Evolutionary conservation across 2,797 vertebrate species (phyloP).

Genomic region (Phrynocephalus forsythii): DNA sequence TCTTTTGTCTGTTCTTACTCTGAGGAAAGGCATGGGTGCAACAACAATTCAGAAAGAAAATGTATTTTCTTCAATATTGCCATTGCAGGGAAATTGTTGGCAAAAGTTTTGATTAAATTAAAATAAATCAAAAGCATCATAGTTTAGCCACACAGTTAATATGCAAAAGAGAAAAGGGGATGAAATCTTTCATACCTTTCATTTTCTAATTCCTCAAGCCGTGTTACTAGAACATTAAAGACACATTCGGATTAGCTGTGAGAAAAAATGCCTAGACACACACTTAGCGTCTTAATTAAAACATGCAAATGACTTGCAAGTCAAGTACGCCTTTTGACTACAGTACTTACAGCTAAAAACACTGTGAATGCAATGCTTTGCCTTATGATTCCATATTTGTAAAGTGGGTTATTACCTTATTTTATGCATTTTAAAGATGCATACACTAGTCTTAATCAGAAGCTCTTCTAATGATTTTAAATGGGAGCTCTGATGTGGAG

Average conservation of each 20-base stretch:
- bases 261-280: conserved; percentile 68
- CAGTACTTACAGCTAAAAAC: neutral
- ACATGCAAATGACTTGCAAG: neutral
- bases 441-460: neutral
- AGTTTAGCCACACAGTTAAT: conserved; percentile 7
- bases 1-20: too few relatives aligned
- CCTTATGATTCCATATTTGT: neutral
- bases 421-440: neutral
- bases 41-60: conserved; percentile 1
- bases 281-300: conserved; percentile 52
- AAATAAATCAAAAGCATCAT: conserved; percentile 40
- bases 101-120: neutral
- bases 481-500: neutral
- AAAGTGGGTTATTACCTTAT: neutral
- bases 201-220: conserved; percentile 86
- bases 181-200: conserved; percentile 88
- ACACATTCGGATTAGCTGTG: conserved; percentile 76
- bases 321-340: neutral
- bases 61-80: neutral
- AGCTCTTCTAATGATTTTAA: neutral
- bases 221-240: conserved; percentile 86
- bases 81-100: neutral
- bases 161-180: conserved; percentile 57
- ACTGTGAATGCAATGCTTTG: neutral
- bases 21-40: neutral